A percentile compares a stretch with the other conserved stretches of the same genome.
Conservation (phyloP, 2,888 invertebrate genomes). For the Zygogramma bicolorata region DNA sequence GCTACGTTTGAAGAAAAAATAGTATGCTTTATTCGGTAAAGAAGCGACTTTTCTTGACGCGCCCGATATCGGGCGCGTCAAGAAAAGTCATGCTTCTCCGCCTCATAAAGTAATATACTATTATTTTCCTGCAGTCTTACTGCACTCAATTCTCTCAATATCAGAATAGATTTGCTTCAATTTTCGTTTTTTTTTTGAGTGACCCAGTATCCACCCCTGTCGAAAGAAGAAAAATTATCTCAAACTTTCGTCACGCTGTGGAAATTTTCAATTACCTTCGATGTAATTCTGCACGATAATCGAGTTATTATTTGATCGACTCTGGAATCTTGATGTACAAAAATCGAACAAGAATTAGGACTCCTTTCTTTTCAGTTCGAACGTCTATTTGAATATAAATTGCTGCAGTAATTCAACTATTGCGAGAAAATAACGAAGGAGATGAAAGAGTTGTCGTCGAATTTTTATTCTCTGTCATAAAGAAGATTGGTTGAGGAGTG, state of each 20-base stretch:
- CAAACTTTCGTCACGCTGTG: background rate
- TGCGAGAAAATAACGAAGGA: background rate
- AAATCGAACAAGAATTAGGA: background rate
- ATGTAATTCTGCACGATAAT: slow-evolving; percentile 5
- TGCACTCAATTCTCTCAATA: no score
- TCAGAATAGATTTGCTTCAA: no score
- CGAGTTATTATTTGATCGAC: slow-evolving; percentile 1
- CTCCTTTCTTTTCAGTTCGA: slow-evolving; percentile 3
- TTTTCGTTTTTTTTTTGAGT: no score
- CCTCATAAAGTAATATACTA: no score
- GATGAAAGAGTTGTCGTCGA: background rate
- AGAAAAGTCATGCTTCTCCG: no score
- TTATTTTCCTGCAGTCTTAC: no score
- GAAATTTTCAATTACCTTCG: slow-evolving; percentile 1
- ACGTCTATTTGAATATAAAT: slow-evolving; percentile 14
- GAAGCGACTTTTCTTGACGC: no score
- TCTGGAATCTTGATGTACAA: background rate
- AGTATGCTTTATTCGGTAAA: no score
- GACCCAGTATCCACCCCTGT: no score
- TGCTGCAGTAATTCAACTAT: slow-evolving; percentile 7
- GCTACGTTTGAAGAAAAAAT: no score
- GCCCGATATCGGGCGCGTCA: no score
- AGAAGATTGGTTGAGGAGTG: background rate
- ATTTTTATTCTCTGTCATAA: background rate
- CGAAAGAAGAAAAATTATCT: background rate